Base-by-base conservation (phyloP, 2,888 invertebrate species). In the Tachystola acroxantha region DNA sequence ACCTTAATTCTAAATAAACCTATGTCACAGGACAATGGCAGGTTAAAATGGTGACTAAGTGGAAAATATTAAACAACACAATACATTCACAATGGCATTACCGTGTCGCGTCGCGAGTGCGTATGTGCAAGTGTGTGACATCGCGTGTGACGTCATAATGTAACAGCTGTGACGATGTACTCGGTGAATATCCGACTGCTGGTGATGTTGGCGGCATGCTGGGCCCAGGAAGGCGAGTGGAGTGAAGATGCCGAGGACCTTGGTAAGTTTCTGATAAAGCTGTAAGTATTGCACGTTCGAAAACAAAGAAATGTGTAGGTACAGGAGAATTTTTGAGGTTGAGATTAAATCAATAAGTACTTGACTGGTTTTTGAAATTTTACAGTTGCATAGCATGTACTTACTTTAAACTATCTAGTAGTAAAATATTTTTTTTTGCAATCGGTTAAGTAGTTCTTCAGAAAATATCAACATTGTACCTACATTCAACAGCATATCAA, bases 201-300 rank as follows among this genome's bases (percentile, higher is more conserved):
- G 43, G 69, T 86, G 63, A 71, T 84, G 70, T 65, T 85, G 47
- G 77, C 80, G 16, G 81, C 77, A 11, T 78, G 81, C 62, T 81
- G 81, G 72, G 85, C 85, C 30, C 84, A 86, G 50, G 85, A 86
- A 38, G 84, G 84, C 13, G 86, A 86, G 54, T 86, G 86, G 86
- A 85, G 82, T 32, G 86, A 86, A 44, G 86, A 86, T 43, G 85
- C 85, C 7, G 85, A 86, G 48, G 85, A 86, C 34, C 57, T 86
- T 33, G 85, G 86, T 85, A 52, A 73, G 79, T 41, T 30, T 27
- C 10, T n/a, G n/a, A n/a, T n/a, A n/a, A n/a, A n/a, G n/a, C n/a
- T n/a, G n/a, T n/a, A n/a, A n/a, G n/a, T n/a, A n/a, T n/a, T n/a
- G n/a, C n/a, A n/a, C n/a, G n/a, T n/a, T n/a, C n/a, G n/a, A n/a